Evolutionary conservation across 2,797 vertebrate genomes (phyloP), one percentile per base, ranked within the genome.

Genomic region (Cossypha niveicapilla): DNA sequence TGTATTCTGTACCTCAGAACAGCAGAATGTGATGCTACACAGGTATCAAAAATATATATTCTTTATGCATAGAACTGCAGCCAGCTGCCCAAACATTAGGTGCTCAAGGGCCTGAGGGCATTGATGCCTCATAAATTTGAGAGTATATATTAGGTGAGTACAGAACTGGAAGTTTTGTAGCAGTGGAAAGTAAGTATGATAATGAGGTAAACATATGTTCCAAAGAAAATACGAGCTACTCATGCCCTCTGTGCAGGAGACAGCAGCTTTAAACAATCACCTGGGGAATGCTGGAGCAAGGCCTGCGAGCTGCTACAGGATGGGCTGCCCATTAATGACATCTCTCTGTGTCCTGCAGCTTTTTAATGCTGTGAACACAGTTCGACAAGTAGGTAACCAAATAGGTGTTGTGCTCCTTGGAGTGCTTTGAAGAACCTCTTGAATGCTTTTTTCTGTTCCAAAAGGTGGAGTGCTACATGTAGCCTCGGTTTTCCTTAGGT

Each of bases 141-240:
- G 80, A 75, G 37, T 66, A 94, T 93, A 83, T 96, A 93, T 93
- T 90, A 95, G 79, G 88, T 96, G 88, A 94, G 62, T 85, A 92
- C 30, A 60, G 71, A 74, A 74, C 34, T 82, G 63, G 74, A 93
- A 79, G 80, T 92, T 93, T 74, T 13, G 53, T 76, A 81, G 88
- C 88, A 67, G 50, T 37, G 90, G 88, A 90, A 94, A 90, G 51
- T 61, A 70, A 75, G 54, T 56, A 90, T 56, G 77, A 82, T 94
- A 92, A 96, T 85, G 95, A 94, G 37, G 86, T 89, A 94, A 96
- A 90, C 94, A 95, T 53, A 94, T 86, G 83, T 90, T 78, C 74
- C 93, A 82, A 58, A 90, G 88, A 86, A 93, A 91, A 84, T 32
- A 63, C 1, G 7, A 66, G 41, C 54, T 86, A 70, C 78, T 79